A percentile compares a stretch with the other conserved stretches of the same genome.
Evolutionary conservation across 2,888 invertebrate genomes (phyloP).

Genomic region (Ornithoptera alexandrae): DNA sequence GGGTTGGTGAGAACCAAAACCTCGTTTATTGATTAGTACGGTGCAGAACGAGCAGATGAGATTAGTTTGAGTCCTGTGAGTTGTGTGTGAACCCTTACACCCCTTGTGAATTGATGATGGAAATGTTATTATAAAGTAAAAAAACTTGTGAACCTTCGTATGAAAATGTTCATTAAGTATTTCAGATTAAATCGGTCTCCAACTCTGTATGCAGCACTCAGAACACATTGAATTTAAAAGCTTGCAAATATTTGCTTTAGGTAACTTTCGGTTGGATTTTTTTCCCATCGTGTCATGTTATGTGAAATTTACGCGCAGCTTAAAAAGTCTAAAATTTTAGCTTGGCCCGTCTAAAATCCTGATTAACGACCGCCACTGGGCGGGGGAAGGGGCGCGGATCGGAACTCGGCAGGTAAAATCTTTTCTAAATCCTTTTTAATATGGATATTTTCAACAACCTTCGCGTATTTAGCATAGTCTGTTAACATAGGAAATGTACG

Average conservation of each 20-base stretch:
- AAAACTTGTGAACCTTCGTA: no score
- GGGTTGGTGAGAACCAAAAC: no score
- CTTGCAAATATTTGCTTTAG: constrained; percentile 43
- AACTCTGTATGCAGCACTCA: background rate
- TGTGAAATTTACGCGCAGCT: constrained; percentile 76
- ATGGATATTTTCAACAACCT: constrained; percentile 54
- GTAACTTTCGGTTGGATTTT: constrained; percentile 59
- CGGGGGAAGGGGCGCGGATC: constrained; percentile 47
- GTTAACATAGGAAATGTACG: background rate
- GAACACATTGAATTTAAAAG: constrained; percentile 8
- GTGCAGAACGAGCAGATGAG: no score
- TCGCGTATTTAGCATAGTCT: constrained; percentile 37
- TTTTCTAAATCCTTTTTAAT: constrained; percentile 56
- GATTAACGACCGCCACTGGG: constrained; percentile 77
- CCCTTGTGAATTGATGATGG: no score
- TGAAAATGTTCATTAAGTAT: no score
- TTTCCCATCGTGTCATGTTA: constrained; percentile 72
- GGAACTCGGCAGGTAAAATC: constrained; percentile 56
- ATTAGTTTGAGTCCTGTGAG: no score
- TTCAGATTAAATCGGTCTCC: no score
- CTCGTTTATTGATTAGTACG: no score
- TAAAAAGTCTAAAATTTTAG: constrained; percentile 80
- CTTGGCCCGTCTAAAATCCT: constrained; percentile 84
- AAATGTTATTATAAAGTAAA: no score
- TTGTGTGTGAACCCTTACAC: no score